Evolutionary conservation across 2,113 vertebrate genomes (phyloP).

Genomic region (Okapia johnstoni): DNA sequence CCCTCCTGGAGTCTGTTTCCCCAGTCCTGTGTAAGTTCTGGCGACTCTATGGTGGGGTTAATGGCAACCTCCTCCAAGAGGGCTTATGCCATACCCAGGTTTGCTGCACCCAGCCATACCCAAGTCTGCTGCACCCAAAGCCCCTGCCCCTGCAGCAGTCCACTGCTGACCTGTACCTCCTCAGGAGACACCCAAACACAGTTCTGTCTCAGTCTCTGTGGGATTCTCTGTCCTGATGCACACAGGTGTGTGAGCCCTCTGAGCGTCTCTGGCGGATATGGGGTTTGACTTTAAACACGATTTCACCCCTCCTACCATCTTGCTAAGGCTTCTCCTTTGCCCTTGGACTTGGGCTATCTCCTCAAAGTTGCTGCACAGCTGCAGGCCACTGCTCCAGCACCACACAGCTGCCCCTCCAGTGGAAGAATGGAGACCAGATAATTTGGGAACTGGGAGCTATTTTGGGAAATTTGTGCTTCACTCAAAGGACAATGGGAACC

Average conservation of each 20-base stretch:
- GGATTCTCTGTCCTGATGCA: neutral
- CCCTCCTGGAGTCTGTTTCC: neutral
- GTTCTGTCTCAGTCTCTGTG: neutral
- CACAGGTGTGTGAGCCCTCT: neutral
- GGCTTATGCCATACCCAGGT: neutral
- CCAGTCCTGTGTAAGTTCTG: neutral
- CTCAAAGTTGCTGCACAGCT: neutral
- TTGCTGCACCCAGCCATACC: too few relatives aligned
- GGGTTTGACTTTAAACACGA: neutral
- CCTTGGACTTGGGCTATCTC: neutral
- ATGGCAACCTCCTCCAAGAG: neutral
- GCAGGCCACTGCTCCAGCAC: neutral
- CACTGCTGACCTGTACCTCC: neutral
- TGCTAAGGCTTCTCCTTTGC: neutral
- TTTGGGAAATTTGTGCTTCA: neutral
- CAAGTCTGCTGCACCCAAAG: neutral
- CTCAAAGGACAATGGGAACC: neutral
- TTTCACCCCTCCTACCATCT: neutral
- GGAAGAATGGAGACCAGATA: neutral
- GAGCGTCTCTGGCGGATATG: rapidly evolving
- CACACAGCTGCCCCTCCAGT: neutral
- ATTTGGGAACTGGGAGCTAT: neutral
- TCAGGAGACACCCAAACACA: neutral
- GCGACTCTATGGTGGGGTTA: neutral
- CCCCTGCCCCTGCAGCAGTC: neutral